Evolutionary conservation across 2,113 vertebrate species (phyloP).

Genomic region (Philantomba maxwellii): DNA sequence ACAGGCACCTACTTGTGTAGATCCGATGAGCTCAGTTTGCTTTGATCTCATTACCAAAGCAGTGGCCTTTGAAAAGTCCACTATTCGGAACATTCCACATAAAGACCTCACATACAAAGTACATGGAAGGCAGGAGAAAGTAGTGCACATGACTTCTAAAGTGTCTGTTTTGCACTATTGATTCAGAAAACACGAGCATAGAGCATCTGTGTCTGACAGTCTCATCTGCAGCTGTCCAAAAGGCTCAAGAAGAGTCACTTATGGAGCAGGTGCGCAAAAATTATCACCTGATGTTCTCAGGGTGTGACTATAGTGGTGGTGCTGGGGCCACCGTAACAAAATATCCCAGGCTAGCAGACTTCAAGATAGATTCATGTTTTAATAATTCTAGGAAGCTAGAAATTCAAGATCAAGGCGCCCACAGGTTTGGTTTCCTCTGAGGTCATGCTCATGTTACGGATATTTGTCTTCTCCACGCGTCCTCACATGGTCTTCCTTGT

Average conservation of each 20-base stretch:
- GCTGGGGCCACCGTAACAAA: no score
- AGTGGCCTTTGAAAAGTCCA: neutral
- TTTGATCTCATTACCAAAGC: neutral
- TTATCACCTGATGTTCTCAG: neutral
- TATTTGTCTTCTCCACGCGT: rapidly evolving
- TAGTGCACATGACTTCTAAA: neutral
- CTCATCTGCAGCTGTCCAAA: neutral
- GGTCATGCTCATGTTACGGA: no score
- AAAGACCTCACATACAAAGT: neutral
- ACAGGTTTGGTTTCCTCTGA: neutral
- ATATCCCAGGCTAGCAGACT: neutral
- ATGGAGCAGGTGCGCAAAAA: neutral
- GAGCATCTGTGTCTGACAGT: no score
- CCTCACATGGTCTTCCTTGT: neutral
- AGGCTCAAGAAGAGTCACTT: neutral
- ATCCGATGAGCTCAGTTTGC: neutral
- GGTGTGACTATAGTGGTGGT: neutral
- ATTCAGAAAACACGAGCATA: neutral
- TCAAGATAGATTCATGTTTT: neutral
- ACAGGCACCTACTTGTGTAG: no score
- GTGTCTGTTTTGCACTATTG: neutral
- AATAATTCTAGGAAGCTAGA: neutral
- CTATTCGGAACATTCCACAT: neutral
- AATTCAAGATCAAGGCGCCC: neutral
- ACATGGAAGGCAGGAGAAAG: neutral